Evolutionary conservation across 2,113 vertebrate genomes (phyloP).

Genomic region (Propithecus coquereli): DNA sequence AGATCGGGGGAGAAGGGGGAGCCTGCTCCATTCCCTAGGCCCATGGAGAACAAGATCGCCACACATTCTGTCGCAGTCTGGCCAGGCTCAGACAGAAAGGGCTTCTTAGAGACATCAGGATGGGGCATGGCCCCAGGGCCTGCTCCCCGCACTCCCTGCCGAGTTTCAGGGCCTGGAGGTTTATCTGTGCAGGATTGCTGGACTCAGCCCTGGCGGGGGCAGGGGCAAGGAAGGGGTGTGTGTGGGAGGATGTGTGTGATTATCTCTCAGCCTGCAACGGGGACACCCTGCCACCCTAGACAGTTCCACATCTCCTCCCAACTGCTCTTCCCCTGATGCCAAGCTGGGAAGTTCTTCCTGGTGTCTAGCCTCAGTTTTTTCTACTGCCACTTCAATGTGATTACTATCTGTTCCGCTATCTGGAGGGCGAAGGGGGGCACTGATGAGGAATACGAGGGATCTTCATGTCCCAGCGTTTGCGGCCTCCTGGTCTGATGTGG

Average conservation of each 20-base stretch:
- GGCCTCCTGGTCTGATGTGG: not conserved
- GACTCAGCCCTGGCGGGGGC: not conserved
- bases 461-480: not conserved
- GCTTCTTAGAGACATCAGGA: constrained; percentile 1
- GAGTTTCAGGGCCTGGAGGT: not conserved
- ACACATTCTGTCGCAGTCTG: constrained; percentile 32
- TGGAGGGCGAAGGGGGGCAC: not conserved
- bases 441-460: not conserved
- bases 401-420: not conserved
- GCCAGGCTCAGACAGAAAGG: constrained; percentile 9
- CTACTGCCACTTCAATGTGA: not conserved
- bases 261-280: not conserved
- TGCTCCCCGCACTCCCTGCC: not conserved
- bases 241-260: not conserved
- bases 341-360: not conserved
- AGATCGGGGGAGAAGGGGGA: constrained; percentile 12
- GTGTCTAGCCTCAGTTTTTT: not conserved
- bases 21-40: not conserved
- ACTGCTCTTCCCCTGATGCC: not conserved
- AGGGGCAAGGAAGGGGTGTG: not conserved
- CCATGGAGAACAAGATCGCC: constrained; percentile 58
- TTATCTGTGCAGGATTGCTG: not conserved
- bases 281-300: not conserved
- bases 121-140: not conserved
- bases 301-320: not conserved